A percentile compares a stretch with the other conserved stretches of the same genome.
These are phyloP conservation scores for Blastomussa wellsi DNA, from an alignment of 92 coral and sea anemone genomes.

Conservation along the genomic window DNA sequence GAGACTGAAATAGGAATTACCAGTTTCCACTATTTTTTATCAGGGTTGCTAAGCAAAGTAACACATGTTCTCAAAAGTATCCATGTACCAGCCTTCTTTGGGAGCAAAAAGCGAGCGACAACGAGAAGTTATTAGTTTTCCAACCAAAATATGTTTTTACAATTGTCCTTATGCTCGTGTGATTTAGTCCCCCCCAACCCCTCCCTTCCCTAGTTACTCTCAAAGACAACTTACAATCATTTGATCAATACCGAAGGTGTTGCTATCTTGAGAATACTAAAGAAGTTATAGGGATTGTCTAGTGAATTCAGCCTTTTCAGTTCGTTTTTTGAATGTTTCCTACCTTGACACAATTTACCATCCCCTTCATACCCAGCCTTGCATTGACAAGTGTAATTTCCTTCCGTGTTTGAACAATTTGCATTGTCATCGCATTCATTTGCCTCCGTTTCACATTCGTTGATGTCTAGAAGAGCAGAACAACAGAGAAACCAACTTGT, in stretches of 20 bases:
- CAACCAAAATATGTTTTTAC: too few species aligned
- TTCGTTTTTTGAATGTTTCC: not conserved
- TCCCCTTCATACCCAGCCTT: slow-evolving; percentile 52
- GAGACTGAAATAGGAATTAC: not conserved
- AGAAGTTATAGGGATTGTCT: too few species aligned
- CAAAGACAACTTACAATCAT: not conserved
- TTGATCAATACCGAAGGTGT: not conserved
- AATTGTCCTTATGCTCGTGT: too few species aligned
- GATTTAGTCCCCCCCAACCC: too few species aligned
- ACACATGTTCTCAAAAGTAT: too few species aligned
- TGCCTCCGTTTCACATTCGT: slow-evolving; percentile 1
- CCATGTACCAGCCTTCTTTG: too few species aligned
- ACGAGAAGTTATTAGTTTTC: too few species aligned
- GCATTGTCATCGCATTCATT: slow-evolving; percentile 46
- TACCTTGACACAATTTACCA: slow-evolving; percentile 35
- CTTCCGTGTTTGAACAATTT: slow-evolving; percentile 43
- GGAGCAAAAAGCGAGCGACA: too few species aligned
- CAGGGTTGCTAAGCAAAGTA: too few species aligned
- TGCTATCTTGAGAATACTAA: too few species aligned
- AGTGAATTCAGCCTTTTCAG: too few species aligned
- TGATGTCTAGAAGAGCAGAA: not conserved
- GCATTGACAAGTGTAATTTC: slow-evolving; percentile 51
- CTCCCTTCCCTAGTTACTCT: not conserved
- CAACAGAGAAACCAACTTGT: not conserved
- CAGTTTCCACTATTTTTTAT: too few species aligned